Evolutionary conservation across 2,888 invertebrate genomes (phyloP), one percentile per base, ranked within the genome.

Genomic region (Limulus polyphemus): DNA sequence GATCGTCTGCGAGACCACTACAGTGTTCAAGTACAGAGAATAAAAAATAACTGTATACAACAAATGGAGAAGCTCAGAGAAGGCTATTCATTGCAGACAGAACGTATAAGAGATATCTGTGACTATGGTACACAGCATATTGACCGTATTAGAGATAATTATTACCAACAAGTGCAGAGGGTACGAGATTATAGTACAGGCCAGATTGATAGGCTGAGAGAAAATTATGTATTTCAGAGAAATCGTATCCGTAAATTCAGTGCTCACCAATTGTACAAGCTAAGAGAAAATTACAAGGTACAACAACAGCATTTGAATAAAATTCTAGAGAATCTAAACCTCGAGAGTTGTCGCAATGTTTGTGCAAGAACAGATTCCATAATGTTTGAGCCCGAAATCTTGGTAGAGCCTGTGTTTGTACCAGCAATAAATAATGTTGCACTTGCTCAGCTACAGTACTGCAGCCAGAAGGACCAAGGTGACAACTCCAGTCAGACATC

Each of bases 221-320:
- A 94, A 76, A 93, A 92, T 78, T 95, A 95, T 78, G 88, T 93
- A 75, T 90, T 90, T 81, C 95, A 95, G 77, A 83, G 94, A 62
- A 89, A 92, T 77, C 88, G 92, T 77, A 91, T 95, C 68, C 82
- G 93, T 57, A 94, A 94, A 77, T 95, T 94, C 79, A 92, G 93
- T 79, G 86, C 90, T 17, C 90, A 91, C 75, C 93, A 95, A 77
- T 84, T 94, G 63, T 79, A 93, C 56, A 83, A 90, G 59, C 79
- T 95, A 55, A 84, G 93, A 48, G 93, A 94, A 76, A 90, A 92
- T 11, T 94, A 91, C 81, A 94, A 94, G 77, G 89, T 92, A 74
- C 94, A 95, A 77, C 95, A 95, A 76, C 91, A 92, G 77, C 90
- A 93, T 12, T 79, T 95, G 59, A 90, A 92, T 79, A 94, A 94